Evolutionary conservation across 2,888 invertebrate species (phyloP).

Genomic region (Elysia crispata): DNA sequence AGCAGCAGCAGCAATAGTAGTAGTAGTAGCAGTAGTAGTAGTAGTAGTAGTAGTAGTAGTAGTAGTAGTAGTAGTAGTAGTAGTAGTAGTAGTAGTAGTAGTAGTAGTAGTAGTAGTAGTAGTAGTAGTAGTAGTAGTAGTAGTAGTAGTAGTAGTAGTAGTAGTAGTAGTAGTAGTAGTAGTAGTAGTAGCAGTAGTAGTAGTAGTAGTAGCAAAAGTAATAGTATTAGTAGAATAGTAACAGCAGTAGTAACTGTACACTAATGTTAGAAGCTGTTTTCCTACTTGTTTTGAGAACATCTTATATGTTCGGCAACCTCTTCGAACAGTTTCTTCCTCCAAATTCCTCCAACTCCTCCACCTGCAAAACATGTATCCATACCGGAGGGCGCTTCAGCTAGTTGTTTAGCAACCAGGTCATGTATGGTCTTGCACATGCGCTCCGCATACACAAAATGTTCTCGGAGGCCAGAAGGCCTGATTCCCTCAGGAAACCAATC

Average conservation of each 20-base stretch:
- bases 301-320: slow-evolving; percentile 71
- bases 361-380: background rate
- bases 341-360: slow-evolving; percentile 44
- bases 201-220: slow-evolving; percentile 35
- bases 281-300: slow-evolving; percentile 69
- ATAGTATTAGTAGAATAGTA: slow-evolving; percentile 24
- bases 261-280: background rate
- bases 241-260: background rate
- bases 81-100: slow-evolving; percentile 36
- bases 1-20: background rate
- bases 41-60: slow-evolving; percentile 39
- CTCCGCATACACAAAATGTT: slow-evolving; percentile 68
- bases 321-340: slow-evolving; percentile 57
- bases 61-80: slow-evolving; percentile 40
- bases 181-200: slow-evolving; percentile 39
- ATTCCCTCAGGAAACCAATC: slow-evolving; percentile 67
- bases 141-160: slow-evolving; percentile 22
- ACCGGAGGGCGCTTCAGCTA: slow-evolving; percentile 40
- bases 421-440: slow-evolving; percentile 64
- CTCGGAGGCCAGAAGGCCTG: slow-evolving; percentile 57
- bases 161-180: slow-evolving; percentile 40
- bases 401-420: slow-evolving; percentile 57
- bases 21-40: slow-evolving; percentile 37
- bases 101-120: slow-evolving; percentile 3
- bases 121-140: slow-evolving; percentile 21